Evolutionary conservation across 1,140 invertebrate genomes (phyloP), one percentile per base, ranked within the genome.

Genomic region (Drosophila pallidifrons): DNA sequence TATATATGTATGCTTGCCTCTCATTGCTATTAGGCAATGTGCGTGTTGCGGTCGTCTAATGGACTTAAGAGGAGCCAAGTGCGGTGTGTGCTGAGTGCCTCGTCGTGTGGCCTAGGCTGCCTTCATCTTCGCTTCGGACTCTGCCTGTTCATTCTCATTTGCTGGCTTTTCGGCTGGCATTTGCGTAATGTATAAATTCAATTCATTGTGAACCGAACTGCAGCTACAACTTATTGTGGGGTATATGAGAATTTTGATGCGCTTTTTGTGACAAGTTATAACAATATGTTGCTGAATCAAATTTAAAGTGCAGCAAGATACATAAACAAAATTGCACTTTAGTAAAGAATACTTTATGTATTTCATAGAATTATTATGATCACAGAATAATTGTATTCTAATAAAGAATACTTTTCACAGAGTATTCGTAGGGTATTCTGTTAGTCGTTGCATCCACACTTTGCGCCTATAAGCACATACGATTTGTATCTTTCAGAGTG

Each of bases 131-230:
- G 32, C 5, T 47, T 13, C 54, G 16, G 35, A 7, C n/a, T 5
- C 45, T 15, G 64, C 25, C 72, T 63, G 67, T 64, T 64, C 45
- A 75, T 64, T 64, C 58, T 75, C 73, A 75, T 80, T 85, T 57
- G 71, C 28, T 67, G 63, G 69, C 52, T 59, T 59, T 73, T 61
- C 47, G 58, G 59, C 68, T 38, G 58, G 59, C 68, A 66, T 73
- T 89, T 88, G 82, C 77, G 67, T 76, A 88, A 89, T 88, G 85
- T 70, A 78, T 63, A 77, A 88, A 85, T 89, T 88, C 80, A 89
- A 87, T 88, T 80, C 77, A 77, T 59, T 74, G 52, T 35, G 41
- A 52, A 11, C 10, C 10, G 41, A 46, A 28, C 10, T 2, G 47
- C 6, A 25, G 38, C n/a, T 70, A 15, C 28, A 57, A 38, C 0